These are phyloP conservation scores for Diaprepes abbreviatus DNA, from an alignment of 2,888 invertebrate genomes.

Conservation along the genomic window DNA sequence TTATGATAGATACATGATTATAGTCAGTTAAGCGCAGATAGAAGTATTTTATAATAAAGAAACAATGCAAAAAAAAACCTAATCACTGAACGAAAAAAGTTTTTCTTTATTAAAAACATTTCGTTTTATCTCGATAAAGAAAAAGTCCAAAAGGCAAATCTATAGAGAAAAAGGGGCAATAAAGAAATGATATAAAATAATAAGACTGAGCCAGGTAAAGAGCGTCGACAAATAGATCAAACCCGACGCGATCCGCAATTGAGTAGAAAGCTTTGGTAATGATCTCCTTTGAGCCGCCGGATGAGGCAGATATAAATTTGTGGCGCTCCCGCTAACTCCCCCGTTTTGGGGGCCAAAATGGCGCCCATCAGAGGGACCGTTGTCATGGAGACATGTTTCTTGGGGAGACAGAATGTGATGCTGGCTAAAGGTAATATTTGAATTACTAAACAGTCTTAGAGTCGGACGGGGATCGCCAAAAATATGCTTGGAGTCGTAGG, in stretches of 20 bases:
- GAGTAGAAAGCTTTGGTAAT: conserved; percentile 70
- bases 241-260: conserved; percentile 69
- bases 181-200: conserved; percentile 55
- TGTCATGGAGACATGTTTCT: conserved; percentile 66
- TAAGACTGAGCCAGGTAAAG: conserved; percentile 61
- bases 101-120: conserved; percentile 17
- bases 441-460: conserved; percentile 39
- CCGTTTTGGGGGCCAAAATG: conserved; percentile 64
- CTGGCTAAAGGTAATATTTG: neutral
- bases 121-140: conserved; percentile 24
- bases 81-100: neutral
- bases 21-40: too few species aligned
- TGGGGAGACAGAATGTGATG: conserved; percentile 50
- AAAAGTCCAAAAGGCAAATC: conserved; percentile 43
- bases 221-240: conserved; percentile 69
- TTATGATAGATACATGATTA: too few species aligned
- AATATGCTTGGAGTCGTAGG: conserved; percentile 37
- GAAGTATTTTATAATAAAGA: too few species aligned
- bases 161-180: conserved; percentile 45
- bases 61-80: too few species aligned
- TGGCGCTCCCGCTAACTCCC: conserved; percentile 68
- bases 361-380: conserved; percentile 64
- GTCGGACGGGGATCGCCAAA: conserved; percentile 29
- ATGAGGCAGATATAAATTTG: conserved; percentile 70
- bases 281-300: conserved; percentile 69